A percentile compares a stretch with the other conserved stretches of the same genome.
These are phyloP conservation scores for Molorchus minor DNA, from an alignment of 2,888 invertebrate genomes.

Conservation along the genomic window DNA sequence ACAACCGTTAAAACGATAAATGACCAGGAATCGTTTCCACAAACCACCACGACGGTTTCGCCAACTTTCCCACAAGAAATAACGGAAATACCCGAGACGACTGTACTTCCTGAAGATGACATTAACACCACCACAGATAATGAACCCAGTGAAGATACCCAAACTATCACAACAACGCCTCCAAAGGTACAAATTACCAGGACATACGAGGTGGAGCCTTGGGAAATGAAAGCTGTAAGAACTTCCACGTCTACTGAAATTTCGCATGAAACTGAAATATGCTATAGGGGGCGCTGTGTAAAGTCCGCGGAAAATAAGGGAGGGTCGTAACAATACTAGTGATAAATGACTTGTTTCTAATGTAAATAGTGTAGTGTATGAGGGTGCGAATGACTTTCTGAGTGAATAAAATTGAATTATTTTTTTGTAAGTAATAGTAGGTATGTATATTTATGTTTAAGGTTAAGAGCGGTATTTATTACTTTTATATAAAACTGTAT, in stretches of 20 bases:
- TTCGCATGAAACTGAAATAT: slow-evolving; percentile 88
- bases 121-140: slow-evolving; percentile 32
- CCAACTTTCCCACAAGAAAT: slow-evolving; percentile 53
- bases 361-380: slow-evolving; percentile 29
- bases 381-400: no score
- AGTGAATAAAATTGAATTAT: slow-evolving; percentile 6
- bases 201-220: slow-evolving; percentile 58
- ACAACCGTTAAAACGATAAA: slow-evolving; percentile 8
- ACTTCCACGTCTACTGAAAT: slow-evolving; percentile 85
- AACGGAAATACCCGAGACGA: slow-evolving; percentile 43
- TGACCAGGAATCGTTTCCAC: slow-evolving; percentile 20
- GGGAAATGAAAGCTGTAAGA: slow-evolving; percentile 69
- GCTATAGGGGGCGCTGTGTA: slow-evolving; percentile 85
- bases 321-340: slow-evolving; percentile 29
- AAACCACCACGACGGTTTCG: slow-evolving; percentile 23
- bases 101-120: slow-evolving; percentile 38
- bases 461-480: slow-evolving; percentile 23
- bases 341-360: slow-evolving; percentile 14
- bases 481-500: slow-evolving; percentile 25
- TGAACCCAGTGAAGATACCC: slow-evolving; percentile 24
- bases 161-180: slow-evolving; percentile 48
- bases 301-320: slow-evolving; percentile 64
- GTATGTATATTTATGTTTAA: slow-evolving; percentile 28
- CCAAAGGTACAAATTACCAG: slow-evolving; percentile 56
- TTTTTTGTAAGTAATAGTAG: slow-evolving; percentile 22